Base-by-base conservation (phyloP, 2,888 invertebrate genomes). In the Halictus ligatus region DNA sequence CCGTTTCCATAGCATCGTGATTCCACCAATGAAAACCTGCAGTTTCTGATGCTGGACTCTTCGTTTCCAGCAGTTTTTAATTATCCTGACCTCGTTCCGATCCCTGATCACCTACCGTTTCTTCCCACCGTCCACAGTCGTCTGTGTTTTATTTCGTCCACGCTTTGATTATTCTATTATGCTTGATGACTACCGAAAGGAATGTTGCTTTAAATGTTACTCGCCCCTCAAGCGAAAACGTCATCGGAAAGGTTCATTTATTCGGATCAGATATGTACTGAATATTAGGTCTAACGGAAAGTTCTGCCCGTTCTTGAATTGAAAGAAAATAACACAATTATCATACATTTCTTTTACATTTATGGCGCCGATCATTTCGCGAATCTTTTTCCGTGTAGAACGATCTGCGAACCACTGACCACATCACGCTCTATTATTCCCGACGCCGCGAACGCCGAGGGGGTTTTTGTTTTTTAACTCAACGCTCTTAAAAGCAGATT, bases 401-500 rank as follows among this genome's bases (percentile, higher is more conserved):
- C 21, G 21, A 54, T 54, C 8, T n/a, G 54, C 21, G 54, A 21
- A 54, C 54, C 54, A 54, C 54, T 54, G 54, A 54, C 10, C 54
- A n/a, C 54, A n/a, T n/a, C 54, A 10, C 21, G 21, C 8, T 54
- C n/a, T n/a, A 54, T 10, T n/a, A 54, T n/a, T 54, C 10, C 21
- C 54, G n/a, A 25, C 60, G 25, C 60, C 60, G 1, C 60, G 64
- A 73, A 83, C 18, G 46, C 54, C 73, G 67, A 67, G 35, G 35
- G n/a, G n/a, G n/a, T n/a, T 35, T 35, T 35, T 35, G 2, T 5
- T 35, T 35, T 69, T 10, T 21, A 29, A 80, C 67, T n/a, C 35
- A 76, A 74, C 78, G 81, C 71, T 81, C 80, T 79, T 81, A 71
- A 76, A 79, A 67, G 64, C 43, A 29, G 73, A 84, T 86, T 86